These are phyloP conservation scores for Camponotus vicinus DNA, from an alignment of 1,140 invertebrate genomes.

Conservation along the genomic window DNA sequence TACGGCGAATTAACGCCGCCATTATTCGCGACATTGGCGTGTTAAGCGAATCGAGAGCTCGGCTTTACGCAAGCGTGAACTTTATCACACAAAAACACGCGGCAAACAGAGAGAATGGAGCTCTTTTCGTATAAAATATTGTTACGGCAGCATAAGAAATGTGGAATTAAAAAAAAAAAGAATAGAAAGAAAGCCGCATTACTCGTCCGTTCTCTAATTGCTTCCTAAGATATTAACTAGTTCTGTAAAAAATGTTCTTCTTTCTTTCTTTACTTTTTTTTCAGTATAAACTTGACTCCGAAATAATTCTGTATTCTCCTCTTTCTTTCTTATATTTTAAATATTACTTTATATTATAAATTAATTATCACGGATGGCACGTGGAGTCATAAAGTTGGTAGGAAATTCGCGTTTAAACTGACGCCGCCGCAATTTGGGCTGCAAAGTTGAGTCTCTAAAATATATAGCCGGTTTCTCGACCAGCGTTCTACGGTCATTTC, in stretches of 20 bases:
- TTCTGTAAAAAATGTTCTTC: background rate
- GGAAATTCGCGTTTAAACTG: slow-evolving; percentile 56
- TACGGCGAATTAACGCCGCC: slow-evolving; percentile 12
- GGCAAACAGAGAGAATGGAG: background rate
- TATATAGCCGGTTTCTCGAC: slow-evolving; percentile 81
- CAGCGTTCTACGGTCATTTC: slow-evolving; percentile 86
- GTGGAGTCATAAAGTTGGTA: slow-evolving; percentile 17
- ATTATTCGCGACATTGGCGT: slow-evolving; percentile 22
- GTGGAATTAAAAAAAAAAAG: background rate
- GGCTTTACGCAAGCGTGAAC: background rate
- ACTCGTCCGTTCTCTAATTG: background rate
- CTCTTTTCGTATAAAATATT: background rate
- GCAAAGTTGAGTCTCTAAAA: slow-evolving; percentile 59
- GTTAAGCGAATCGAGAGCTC: background rate
- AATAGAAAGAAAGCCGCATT: background rate
- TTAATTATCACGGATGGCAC: slow-evolving; percentile 36
- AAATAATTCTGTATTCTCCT: background rate
- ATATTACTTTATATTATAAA: slow-evolving; percentile 24
- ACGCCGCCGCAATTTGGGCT: slow-evolving; percentile 43
- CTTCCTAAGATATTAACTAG: background rate
- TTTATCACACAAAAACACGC: slow-evolving; percentile 2
- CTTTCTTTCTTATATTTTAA: background rate
- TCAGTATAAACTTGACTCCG: background rate
- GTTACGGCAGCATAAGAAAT: background rate
- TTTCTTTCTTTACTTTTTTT: too few relatives aligned